These are phyloP conservation scores for Nowickia ferox DNA, from an alignment of 2,888 invertebrate genomes.

Conservation along the genomic window DNA sequence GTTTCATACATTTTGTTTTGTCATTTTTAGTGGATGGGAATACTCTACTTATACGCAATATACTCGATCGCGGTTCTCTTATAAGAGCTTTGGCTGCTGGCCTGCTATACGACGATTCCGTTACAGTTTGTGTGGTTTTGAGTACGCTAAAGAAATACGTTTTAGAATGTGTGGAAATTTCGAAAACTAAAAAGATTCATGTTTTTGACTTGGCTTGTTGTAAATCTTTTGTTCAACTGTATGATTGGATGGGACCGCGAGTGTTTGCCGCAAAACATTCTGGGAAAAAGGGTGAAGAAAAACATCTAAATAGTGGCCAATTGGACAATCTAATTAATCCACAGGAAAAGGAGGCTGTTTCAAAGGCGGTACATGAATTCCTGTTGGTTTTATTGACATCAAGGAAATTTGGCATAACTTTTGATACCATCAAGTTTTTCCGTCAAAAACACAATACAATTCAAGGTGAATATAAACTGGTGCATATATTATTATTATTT, in stretches of 20 bases:
- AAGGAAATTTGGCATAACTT: conserved; percentile 90
- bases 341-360: conserved; percentile 84
- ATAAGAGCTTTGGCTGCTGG: conserved; percentile 87
- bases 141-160: conserved; percentile 88
- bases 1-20: conserved; percentile 90
- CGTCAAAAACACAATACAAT: conserved; percentile 80
- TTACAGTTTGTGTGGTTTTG: conserved; percentile 87
- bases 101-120: conserved; percentile 87
- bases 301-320: neutral
- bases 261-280: conserved; percentile 81
- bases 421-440: conserved; percentile 86
- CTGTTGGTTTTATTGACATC: conserved; percentile 90
- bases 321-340: conserved; percentile 61
- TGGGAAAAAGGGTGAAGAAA: conserved; percentile 35
- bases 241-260: conserved; percentile 89
- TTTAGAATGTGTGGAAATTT: conserved; percentile 86
- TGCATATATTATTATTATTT: too few species aligned
- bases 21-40: conserved; percentile 90
- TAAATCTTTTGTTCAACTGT: conserved; percentile 88
- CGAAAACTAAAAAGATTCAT: conserved; percentile 89
- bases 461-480: conserved; percentile 75
- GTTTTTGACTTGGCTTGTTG: conserved; percentile 88
- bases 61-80: conserved; percentile 88
- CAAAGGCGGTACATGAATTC: conserved; percentile 87
- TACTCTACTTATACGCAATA: conserved; percentile 86